These are phyloP conservation scores for Tigriopus japonicus DNA, from an alignment of 1,140 invertebrate genomes.

Conservation along the genomic window DNA sequence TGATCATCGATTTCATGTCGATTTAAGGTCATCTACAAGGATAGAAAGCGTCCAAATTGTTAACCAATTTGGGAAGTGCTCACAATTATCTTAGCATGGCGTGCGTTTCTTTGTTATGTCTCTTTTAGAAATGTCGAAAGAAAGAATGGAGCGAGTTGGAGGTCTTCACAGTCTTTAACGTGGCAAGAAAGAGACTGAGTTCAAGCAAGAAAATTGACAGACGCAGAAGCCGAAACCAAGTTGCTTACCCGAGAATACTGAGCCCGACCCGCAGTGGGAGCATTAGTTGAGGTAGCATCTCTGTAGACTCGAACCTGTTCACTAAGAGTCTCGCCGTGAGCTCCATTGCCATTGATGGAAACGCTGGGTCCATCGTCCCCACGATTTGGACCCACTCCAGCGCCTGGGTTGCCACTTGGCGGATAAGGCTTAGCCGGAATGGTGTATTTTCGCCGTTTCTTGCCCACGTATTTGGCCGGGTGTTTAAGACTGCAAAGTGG, in stretches of 20 bases:
- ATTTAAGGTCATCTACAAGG: not conserved
- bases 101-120: not conserved
- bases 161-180: no score
- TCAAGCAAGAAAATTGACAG: not conserved
- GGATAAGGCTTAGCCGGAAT: conserved; percentile 3
- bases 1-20: not conserved
- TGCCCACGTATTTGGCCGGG: conserved; percentile 12
- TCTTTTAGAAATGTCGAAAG: no score
- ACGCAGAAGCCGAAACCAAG: not conserved
- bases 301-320: conserved; percentile 13
- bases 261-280: not conserved
- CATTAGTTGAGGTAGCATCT: not conserved
- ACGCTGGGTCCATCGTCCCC: not conserved
- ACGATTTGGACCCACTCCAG: not conserved
- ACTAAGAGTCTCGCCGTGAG: not conserved
- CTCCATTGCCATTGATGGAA: not conserved
- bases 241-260: not conserved
- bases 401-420: not conserved
- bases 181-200: not conserved
- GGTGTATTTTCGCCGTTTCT: conserved; percentile 13
- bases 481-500: conserved; percentile 9
- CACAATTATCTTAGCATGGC: no score
- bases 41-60: not conserved
- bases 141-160: no score
- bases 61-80: no score